Evolutionary conservation across 2,113 vertebrate genomes (phyloP).

Genomic region (Osmerus mordax): DNA sequence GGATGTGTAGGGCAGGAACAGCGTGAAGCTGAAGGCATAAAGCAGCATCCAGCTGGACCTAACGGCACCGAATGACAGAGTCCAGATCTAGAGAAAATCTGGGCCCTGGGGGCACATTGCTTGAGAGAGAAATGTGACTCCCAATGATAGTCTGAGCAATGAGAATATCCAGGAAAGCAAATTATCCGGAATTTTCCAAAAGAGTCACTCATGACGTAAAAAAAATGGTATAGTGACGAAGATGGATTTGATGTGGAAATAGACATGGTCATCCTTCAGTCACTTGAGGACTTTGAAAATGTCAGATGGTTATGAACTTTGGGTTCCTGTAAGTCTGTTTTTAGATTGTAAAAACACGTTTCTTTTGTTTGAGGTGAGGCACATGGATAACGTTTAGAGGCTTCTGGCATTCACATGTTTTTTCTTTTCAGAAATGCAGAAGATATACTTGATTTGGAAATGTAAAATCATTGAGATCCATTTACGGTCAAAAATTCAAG

Average conservation of each 20-base stretch:
- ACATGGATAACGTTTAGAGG: too few species aligned
- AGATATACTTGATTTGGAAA: too few species aligned
- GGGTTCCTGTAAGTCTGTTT: background rate
- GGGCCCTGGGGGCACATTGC: constrained; percentile 42
- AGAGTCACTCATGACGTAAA: constrained; percentile 30
- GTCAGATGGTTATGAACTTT: background rate
- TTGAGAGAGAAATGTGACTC: constrained; percentile 51
- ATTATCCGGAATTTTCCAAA: constrained; percentile 39
- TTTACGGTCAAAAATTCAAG: too few species aligned
- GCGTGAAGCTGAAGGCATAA: constrained; percentile 20
- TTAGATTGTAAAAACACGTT: background rate
- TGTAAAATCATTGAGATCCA: too few species aligned
- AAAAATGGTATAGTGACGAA: background rate
- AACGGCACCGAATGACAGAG: constrained; percentile 39
- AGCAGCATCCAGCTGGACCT: constrained; percentile 39
- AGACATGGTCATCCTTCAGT: too few species aligned
- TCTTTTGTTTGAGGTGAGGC: too few species aligned
- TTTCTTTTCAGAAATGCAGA: too few species aligned
- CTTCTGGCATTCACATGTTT: too few species aligned
- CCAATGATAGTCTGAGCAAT: constrained; percentile 28
- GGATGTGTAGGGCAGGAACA: constrained; percentile 10
- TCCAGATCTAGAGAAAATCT: constrained; percentile 43
- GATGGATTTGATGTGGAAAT: too few species aligned
- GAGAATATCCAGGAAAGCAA: constrained; percentile 42
- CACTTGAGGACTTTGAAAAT: background rate